Evolutionary conservation across 35 echinoderm and acorn worm species (phyloP).

Genomic region (Anneissia japonica): DNA sequence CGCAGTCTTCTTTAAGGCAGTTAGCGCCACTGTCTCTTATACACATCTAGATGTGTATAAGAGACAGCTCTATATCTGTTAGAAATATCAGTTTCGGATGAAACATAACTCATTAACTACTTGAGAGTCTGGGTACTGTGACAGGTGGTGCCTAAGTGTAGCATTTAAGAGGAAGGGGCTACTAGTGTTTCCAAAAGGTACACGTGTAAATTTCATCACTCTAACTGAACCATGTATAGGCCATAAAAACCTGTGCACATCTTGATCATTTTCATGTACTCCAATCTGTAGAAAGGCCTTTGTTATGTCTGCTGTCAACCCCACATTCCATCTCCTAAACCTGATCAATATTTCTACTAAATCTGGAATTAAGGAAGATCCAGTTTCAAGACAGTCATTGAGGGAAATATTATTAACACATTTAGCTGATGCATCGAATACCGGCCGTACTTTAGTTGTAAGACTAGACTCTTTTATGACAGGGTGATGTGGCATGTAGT

Average conservation of each 20-base stretch:
- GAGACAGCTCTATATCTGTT: no score
- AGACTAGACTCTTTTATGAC: conserved; percentile 12
- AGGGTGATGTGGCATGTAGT: conserved; percentile 4
- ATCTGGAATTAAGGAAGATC: background rate
- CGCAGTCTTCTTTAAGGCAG: no score
- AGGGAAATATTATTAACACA: background rate
- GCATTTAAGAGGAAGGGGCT: conserved; percentile 20
- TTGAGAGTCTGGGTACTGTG: background rate
- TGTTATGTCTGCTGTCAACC: conserved; percentile 13
- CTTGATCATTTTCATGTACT: conserved; percentile 5
- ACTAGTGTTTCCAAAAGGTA: conserved; percentile 15
- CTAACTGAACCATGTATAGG: background rate
- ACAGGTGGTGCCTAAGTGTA: conserved; percentile 7
- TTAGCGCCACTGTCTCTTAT: no score
- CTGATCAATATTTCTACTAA: conserved; percentile 1
- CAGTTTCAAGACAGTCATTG: conserved; percentile 13
- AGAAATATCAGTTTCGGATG: no score
- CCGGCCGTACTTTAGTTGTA: conserved; percentile 10
- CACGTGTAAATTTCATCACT: conserved; percentile 14
- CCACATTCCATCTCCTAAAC: conserved; percentile 13
- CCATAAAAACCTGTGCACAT: conserved; percentile 30
- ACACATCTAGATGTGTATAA: no score
- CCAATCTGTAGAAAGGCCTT: conserved; percentile 25
- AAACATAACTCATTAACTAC: background rate
- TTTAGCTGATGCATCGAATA: conserved; percentile 26